Evolutionary conservation across 1,140 invertebrate genomes (phyloP), one percentile per base, ranked within the genome.

Genomic region (Ruditapes philippinarum): DNA sequence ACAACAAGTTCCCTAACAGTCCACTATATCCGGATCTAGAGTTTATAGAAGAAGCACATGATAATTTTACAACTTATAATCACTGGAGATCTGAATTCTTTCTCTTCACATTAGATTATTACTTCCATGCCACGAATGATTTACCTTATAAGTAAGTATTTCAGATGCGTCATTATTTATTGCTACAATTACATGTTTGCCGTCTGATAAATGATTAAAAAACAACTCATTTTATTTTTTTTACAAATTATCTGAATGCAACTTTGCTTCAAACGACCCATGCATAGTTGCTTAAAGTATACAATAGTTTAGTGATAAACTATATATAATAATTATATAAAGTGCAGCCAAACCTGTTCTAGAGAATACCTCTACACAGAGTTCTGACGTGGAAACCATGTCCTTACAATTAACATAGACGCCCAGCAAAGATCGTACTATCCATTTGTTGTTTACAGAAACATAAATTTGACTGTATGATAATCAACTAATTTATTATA

Each of bases 11-110:
- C 74, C 91, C 91, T 0, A 89, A 73, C 38, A 90, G 87, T 42
- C 91, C 91, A 14, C 19, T 92, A 1, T 78, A 90, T 17, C 76
- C 88, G 5, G 88, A 90, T 12, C 25, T 92, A 31, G 88, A 89
- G 79, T 91, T 91, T 70, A 74, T 92, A 25, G 86, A 81, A 25
- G 83, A 85, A 62, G 33, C 38, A 62, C 73, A 45, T 57, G 91
- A 92, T 62, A 92, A 92, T 74, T 84, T 92, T n/a, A 92, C 91
- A 5, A 88, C 82, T 31, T 92, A 89, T 57, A 82, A 92, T 49
- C 91, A 92, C 54, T 92, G 91, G 91, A 81, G 90, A 36, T 38
- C 91, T 0, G 91, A 92, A 40, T 92, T 90, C 62, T 92, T 92
- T 49, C 82, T 92, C 14, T 92, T 91, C 79, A 92, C 91, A 1